Base-by-base conservation (phyloP, 2,113 vertebrate genomes). In the Muntiacus muntjak region DNA sequence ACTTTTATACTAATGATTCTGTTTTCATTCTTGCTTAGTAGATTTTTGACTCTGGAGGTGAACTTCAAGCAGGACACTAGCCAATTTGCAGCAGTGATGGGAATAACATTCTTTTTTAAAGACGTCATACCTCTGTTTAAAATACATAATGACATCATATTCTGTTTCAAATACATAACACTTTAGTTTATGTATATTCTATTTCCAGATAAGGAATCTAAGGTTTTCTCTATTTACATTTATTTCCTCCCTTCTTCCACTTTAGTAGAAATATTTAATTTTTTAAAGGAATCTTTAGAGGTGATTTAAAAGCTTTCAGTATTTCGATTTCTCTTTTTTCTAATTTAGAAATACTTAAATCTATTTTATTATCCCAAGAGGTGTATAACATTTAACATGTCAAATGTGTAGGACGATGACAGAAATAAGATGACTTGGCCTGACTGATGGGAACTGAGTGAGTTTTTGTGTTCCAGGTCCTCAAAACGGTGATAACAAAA, bases 281-380 rank as follows among this genome's bases (percentile, higher is more conserved):
- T 87, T 95, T 89, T 89, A 87, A 94, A 93, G n/a, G n/a, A 83
- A 43, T 94, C 54, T 55, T 92, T 6, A 79, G 76, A 87, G 43
- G 40, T 85, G 57, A 43, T 87, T 57, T 81, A 43, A 97, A 87
- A 93, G 55, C 16, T 50, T 43, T 60, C 5, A 40, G 78, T 76
- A 47, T 25, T 76, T 92, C 0, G 7, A 88, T 78, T 86, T 87
- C 28, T 79, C 58, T 96, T 89, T 95, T 89, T 95, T 71, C 52
- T 54, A 71, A 94, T 52, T 93, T 36, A 82, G 45, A 83, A 93
- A 81, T 54, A 81, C 2, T 36, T 88, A 47, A 92, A 89, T 67
- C 58, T 78, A 62, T 57, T 85, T 95, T 50, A 45, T 50, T 64
- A 74, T 50, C 87, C 30, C 47, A 92, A 62, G 78, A 79, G 28